Conservation (phyloP, 1,140 invertebrate genomes). For the Dendroctonus valens region DNA sequence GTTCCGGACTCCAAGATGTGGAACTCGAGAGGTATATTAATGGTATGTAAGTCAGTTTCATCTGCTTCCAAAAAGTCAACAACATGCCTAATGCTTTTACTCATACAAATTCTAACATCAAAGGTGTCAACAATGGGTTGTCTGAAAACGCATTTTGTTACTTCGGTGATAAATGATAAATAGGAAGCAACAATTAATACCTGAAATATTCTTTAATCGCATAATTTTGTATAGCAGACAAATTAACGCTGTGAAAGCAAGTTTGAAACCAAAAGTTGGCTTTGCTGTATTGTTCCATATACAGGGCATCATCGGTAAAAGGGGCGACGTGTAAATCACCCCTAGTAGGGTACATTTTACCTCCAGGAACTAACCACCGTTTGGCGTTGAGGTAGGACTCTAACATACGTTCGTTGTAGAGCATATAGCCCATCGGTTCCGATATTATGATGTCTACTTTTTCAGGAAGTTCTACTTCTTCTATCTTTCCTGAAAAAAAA, state of each 20-base stretch:
- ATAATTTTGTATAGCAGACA: slow-evolving; percentile 84
- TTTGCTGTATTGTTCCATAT: slow-evolving; percentile 98
- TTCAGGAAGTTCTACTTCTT: slow-evolving; percentile 95
- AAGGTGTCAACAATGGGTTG: slow-evolving; percentile 99
- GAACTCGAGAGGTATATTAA: slow-evolving; percentile 95
- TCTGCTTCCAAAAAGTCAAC: slow-evolving; percentile 93
- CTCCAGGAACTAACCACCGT: slow-evolving; percentile 93
- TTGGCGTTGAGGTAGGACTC: slow-evolving; percentile 98
- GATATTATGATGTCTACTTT: slow-evolving; percentile 96
- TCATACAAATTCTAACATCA: slow-evolving; percentile 96
- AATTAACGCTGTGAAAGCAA: slow-evolving; percentile 96
- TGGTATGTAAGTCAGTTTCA: slow-evolving; percentile 93
- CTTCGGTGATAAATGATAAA: too few species aligned
- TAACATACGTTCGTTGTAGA: slow-evolving; percentile 99
- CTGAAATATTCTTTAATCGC: slow-evolving; percentile 95
- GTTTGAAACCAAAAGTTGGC: slow-evolving; percentile 99
- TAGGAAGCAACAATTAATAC: background rate
- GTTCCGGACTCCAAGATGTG: slow-evolving; percentile 90
- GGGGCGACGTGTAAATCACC: slow-evolving; percentile 98
- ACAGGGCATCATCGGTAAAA: slow-evolving; percentile 96
- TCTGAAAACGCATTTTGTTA: slow-evolving; percentile 50
- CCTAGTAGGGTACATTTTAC: slow-evolving; percentile 94
- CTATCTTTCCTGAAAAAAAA: slow-evolving; percentile 72
- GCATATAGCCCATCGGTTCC: slow-evolving; percentile 99
- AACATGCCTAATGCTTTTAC: slow-evolving; percentile 91